These are phyloP conservation scores for Leptoclinus maculatus DNA, from an alignment of 2,797 vertebrate species.

Conservation along the genomic window DNA sequence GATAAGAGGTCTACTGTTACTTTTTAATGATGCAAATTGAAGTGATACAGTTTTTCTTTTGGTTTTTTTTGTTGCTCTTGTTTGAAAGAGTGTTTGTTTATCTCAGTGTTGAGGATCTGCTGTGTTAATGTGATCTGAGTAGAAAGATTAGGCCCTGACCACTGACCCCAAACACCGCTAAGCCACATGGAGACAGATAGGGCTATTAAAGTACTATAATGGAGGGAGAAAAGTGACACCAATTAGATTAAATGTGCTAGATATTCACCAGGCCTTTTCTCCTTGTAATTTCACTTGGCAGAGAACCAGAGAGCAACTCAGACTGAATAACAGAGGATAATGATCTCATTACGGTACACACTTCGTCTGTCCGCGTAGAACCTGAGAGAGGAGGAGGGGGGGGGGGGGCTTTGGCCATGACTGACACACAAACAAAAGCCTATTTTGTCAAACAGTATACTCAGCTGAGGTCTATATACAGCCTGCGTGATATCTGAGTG, in stretches of 20 bases:
- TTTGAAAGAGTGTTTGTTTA: constrained; percentile 65
- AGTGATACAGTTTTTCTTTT: constrained; percentile 24
- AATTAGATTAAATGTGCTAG: constrained; percentile 84
- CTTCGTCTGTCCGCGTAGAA: constrained; percentile 51
- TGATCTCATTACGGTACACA: constrained; percentile 80
- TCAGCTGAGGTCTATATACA: constrained; percentile 32
- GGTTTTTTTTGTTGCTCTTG: constrained; percentile 25
- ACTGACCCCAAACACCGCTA: constrained; percentile 77
- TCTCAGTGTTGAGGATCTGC: constrained; percentile 52
- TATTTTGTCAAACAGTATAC: constrained; percentile 31
- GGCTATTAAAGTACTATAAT: constrained; percentile 81
- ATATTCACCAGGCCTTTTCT: constrained; percentile 72
- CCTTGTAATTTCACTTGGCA: constrained; percentile 78
- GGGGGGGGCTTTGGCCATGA: constrained; percentile 32
- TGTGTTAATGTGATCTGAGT: constrained; percentile 70
- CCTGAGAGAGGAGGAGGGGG: constrained; percentile 48
- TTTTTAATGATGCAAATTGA: constrained; percentile 70
- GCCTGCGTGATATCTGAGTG: constrained; percentile 49
- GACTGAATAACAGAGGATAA: constrained; percentile 79
- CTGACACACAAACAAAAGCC: constrained; percentile 45
- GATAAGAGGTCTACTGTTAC: constrained; percentile 29
- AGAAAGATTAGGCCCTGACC: constrained; percentile 71
- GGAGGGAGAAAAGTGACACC: constrained; percentile 78
- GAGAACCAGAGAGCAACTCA: constrained; percentile 71
- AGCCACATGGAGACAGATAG: constrained; percentile 80